Base-by-base conservation (phyloP, 2,113 vertebrate genomes). In the Rhea pennata region DNA sequence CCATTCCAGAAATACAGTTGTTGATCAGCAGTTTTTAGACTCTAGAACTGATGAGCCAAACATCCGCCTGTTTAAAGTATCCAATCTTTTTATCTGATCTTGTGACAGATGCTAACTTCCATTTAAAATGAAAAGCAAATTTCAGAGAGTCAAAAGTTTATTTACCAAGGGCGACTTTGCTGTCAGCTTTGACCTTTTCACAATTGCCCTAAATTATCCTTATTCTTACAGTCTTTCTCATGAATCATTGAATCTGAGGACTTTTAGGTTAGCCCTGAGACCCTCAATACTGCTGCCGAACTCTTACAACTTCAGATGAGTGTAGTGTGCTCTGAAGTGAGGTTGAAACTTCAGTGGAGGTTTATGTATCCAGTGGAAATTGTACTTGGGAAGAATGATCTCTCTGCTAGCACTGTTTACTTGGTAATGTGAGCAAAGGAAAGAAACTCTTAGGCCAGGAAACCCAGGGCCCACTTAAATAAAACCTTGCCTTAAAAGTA, bases 11-110 rank as follows among this genome's bases (percentile, higher is more conserved):
- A 92, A 86, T 91, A 77, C 0, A 0, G 8, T 74, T 94, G 69
- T 54, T 91, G 87, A 84, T 96, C 91, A 92, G 94, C 87, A 88
- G 42, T 65, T 95, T 96, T 95, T 77, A 61, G 19, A 44, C 26
- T n/a, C 56, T 65, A 72, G 80, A 87, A 92, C 46, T 59, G 64
- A 78, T 61, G 72, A 90, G 56, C 81, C 75, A 85, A 88, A 90
- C 92, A 95, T 86, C 87, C 48, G 24, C 78, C 4, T 61, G 39
- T 77, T 76, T 74, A 15, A 95, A 91, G 11, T 73, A 91, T 95
- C 92, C 88, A 50, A 15, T n/a, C 50, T 91, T 91, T 94, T 76
- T 80, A 77, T 95, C 75, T 11, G 69, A 77, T 90, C 74, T 87
- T 78, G 15, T 21, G 59, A 54, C 23, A 59, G n/a, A 67, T 56